phyloP scores from a whole-genome alignment of 2,888 invertebrate species.

The Sinopyrophorus schimmeli region DNA sequence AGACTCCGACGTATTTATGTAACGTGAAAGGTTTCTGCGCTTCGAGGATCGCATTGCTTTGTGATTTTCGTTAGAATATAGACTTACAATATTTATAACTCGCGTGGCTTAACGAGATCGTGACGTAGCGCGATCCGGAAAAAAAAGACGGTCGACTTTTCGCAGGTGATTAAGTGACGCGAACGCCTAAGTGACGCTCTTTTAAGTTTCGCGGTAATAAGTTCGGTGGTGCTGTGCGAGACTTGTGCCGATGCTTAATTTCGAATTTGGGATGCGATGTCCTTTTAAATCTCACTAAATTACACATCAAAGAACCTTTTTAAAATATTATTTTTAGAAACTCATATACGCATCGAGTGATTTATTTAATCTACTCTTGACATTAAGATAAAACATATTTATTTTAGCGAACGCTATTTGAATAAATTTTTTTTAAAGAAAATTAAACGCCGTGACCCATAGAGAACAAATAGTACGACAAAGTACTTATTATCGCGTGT shows the following conservation, averaged over 20 bases:
- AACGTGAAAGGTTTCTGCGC: constrained; percentile 33
- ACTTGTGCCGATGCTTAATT: too few species aligned
- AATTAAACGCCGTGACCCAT: constrained; percentile 17
- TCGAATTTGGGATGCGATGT: too few species aligned
- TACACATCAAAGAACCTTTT: constrained; percentile 20
- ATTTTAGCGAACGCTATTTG: constrained; percentile 18
- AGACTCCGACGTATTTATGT: constrained; percentile 28
- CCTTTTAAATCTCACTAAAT: too few species aligned
- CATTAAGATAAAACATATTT: constrained; percentile 19
- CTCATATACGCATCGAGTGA: constrained; percentile 10
- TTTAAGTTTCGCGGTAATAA: too few species aligned
- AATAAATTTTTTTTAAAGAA: constrained; percentile 17
- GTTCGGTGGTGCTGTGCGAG: too few species aligned
- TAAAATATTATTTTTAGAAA: constrained; percentile 19
- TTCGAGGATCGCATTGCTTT: constrained; percentile 27
- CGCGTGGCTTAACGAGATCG: constrained; percentile 2
- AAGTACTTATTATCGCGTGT: constrained; percentile 18
- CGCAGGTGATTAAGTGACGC: too few species aligned
- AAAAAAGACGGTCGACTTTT: too few species aligned
- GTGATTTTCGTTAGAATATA: constrained; percentile 24
- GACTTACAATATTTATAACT: constrained; percentile 18
- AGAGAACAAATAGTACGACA: constrained; percentile 2
- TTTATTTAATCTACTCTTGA: constrained; percentile 20
- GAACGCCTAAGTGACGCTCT: too few species aligned
- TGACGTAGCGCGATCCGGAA: neutral